phyloP scores from a whole-genome alignment of 2,113 vertebrate species.

The Bubo bubo region DNA sequence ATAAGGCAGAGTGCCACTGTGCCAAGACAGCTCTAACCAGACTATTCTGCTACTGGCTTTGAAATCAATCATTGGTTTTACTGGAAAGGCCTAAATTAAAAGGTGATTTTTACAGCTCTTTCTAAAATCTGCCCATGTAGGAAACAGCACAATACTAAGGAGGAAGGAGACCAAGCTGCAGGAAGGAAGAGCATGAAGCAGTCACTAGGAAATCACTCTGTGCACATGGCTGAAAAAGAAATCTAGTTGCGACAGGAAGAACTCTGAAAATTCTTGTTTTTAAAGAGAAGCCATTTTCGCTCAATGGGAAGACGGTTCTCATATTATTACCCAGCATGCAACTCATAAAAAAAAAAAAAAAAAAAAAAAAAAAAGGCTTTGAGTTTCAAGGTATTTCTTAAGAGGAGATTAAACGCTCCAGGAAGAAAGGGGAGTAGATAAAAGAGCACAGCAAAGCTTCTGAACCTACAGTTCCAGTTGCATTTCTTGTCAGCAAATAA shows the following conservation, averaged over 20 bases:
- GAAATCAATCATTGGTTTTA: not conserved
- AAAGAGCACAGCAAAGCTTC: constrained; percentile 10
- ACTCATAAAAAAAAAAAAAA: not conserved
- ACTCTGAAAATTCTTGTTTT: not conserved
- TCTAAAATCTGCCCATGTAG: not conserved
- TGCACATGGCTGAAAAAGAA: not conserved
- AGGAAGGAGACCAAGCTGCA: not conserved
- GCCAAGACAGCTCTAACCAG: not conserved
- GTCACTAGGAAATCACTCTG: not conserved
- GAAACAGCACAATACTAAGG: not conserved
- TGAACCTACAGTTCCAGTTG: constrained; percentile 2
- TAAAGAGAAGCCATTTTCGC: not conserved
- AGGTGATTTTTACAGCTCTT: not conserved
- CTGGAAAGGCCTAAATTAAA: not conserved
- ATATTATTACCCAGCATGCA: not conserved
- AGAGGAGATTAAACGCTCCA: not conserved
- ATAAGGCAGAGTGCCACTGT: not conserved
- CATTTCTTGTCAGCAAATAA: constrained; percentile 23
- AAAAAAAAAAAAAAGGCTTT: not conserved
- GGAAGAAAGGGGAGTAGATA: constrained; percentile 15
- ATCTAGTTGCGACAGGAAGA: not conserved
- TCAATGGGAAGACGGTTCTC: not conserved
- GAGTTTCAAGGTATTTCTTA: constrained; percentile 32
- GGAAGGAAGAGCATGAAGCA: not conserved
- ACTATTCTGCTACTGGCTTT: not conserved